A percentile compares a stretch with the other conserved stretches of the same genome.
Evolutionary conservation across 2,888 invertebrate genomes (phyloP).

Genomic region (Parelbella ahira): DNA sequence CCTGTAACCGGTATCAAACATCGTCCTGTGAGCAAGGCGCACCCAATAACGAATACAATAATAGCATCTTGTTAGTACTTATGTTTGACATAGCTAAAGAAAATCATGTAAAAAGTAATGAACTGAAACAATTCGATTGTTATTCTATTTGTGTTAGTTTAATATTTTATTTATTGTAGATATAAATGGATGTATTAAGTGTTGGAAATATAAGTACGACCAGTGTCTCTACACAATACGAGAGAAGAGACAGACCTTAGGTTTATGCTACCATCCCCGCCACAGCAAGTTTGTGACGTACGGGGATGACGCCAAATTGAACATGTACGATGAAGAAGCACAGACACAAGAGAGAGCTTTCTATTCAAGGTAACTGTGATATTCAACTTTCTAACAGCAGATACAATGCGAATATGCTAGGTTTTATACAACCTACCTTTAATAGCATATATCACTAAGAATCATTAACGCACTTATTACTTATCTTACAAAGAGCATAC

Average conservation of each 20-base stretch:
- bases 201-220: conserved; percentile 84
- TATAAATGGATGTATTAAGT: conserved; percentile 84
- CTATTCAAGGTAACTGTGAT: conserved; percentile 78
- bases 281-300: conserved; percentile 78
- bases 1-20: conserved; percentile 83
- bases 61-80: conserved; percentile 73
- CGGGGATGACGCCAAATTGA: conserved; percentile 83
- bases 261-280: conserved; percentile 82
- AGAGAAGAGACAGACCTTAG: conserved; percentile 83
- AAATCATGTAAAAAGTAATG: no score
- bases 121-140: no score
- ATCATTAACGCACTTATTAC: no score
- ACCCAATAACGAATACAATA: conserved; percentile 80
- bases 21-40: conserved; percentile 78
- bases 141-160: no score
- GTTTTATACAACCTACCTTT: no score
- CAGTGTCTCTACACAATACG: conserved; percentile 83
- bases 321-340: conserved; percentile 85
- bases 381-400: no score
- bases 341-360: conserved; percentile 82
- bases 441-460: no score
- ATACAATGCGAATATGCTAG: no score
- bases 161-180: conserved; percentile 76
- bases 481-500: no score
- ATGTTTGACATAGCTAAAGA: neutral